Evolutionary conservation across 2,113 vertebrate genomes (phyloP).

Genomic region (Pampusana beccarii): DNA sequence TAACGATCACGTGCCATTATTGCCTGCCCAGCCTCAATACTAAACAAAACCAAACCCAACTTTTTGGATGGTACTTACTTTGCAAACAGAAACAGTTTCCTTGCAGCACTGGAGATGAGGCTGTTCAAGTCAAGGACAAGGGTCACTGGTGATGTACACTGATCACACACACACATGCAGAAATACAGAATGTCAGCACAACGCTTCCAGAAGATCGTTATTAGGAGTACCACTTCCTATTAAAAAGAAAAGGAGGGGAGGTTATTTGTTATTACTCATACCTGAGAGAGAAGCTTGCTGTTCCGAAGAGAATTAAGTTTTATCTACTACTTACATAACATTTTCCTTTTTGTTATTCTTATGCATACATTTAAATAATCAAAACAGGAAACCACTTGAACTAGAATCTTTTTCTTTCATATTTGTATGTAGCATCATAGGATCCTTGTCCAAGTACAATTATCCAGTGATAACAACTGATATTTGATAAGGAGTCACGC

Average conservation of each 20-base stretch:
- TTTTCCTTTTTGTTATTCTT: background rate
- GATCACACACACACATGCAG: background rate
- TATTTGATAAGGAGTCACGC: background rate
- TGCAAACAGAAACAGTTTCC: background rate
- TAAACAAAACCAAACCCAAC: background rate
- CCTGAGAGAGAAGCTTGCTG: background rate
- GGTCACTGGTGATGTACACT: too few relatives aligned
- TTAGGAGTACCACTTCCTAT: background rate
- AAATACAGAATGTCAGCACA: background rate
- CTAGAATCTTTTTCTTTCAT: background rate
- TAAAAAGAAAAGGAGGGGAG: fast-evolving
- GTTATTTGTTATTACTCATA: background rate
- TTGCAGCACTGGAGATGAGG: fast-evolving
- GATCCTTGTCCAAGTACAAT: background rate
- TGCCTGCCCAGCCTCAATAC: background rate
- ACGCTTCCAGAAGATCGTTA: background rate
- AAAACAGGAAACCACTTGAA: background rate
- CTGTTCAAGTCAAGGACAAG: background rate
- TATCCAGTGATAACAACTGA: background rate
- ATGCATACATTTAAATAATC: background rate
- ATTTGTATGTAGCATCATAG: background rate
- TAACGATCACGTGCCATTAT: background rate
- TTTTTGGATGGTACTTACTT: background rate
- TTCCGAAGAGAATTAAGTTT: background rate
- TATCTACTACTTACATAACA: background rate